Base-by-base conservation (phyloP, 2,888 invertebrate genomes). In the Drosophila vallismaia region DNA sequence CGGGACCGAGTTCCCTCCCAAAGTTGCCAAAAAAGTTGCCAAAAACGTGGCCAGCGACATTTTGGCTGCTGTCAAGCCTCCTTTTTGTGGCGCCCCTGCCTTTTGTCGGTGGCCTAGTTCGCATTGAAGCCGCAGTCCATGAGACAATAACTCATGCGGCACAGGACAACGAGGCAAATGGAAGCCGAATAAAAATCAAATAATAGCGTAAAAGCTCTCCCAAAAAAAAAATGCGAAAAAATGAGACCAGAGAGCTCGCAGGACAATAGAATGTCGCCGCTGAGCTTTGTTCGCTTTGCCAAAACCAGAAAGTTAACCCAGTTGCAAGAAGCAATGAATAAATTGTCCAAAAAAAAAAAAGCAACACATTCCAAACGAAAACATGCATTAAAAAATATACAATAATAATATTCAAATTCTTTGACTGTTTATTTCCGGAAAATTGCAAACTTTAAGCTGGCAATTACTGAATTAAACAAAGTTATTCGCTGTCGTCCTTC, bases 101-200 rank as follows among this genome's bases (percentile, higher is more conserved):
- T 29, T 49, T 33, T 53, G 60, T 48, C 51, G 58, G 53, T 72
- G 72, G 74, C 88, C 82, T 86, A 88, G 86, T 88, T 82, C 72
- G 60, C 76, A 84, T 75, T 74, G 74, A 67, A 76, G 76, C 52
- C 73, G 64, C 84, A 79, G 77, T 79, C 71, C 87, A 73, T 75
- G 71, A 70, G 66, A 85, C 86, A 87, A 82, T 82, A 82, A 85
- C 82, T 81, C 73, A 71, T 60, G 71, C 68, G 71, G 68, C 59
- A 14, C 55, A 36, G 19, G 19, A 19, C 19, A 19, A 19, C 33
- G 29, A 29, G 44, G 33, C 33, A 10, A 12, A 7, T 40, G 44
- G 70, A 71, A 64, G 64, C 86, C 88, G 64, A 70, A 82, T 82
- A 82, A 82, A 82, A 88, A 88, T 82, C 88, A 82, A 88, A 82